phyloP scores from a whole-genome alignment of 1,140 invertebrate species.

The Drosophila orosa region DNA sequence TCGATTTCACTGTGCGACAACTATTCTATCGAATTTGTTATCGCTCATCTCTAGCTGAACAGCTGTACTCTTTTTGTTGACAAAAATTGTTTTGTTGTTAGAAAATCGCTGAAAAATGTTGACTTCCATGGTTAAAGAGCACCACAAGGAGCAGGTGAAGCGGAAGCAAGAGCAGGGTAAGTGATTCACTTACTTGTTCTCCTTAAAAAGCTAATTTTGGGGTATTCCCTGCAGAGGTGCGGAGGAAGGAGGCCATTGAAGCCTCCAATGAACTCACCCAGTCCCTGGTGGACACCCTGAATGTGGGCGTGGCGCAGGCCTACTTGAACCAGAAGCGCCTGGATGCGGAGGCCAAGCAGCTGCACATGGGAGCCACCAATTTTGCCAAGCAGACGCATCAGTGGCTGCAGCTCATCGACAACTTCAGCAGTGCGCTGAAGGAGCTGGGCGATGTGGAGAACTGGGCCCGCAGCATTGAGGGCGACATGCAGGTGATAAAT shows the following conservation, averaged over 20 bases:
- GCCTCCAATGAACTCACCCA: constrained; percentile 96
- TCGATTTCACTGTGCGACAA: not conserved
- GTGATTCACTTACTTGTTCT: not conserved
- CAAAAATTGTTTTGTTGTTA: constrained; percentile 9
- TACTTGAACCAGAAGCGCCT: constrained; percentile 99
- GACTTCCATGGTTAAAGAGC: constrained; percentile 94
- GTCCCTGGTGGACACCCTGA: constrained; percentile 97
- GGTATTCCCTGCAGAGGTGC: constrained; percentile 45
- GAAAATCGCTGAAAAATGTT: constrained; percentile 88
- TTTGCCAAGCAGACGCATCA: constrained; percentile 98
- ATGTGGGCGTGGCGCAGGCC: constrained; percentile 98
- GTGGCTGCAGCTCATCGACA: constrained; percentile 97
- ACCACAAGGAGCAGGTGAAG: constrained; percentile 90
- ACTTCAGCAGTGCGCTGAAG: constrained; percentile 97
- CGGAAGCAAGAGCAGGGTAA: constrained; percentile 94
- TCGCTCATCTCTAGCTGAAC: constrained; percentile 30
- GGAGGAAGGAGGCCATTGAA: constrained; percentile 96
- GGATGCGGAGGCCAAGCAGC: constrained; percentile 97
- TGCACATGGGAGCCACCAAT: constrained; percentile 96
- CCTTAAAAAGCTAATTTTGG: not conserved
- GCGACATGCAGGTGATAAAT: constrained; percentile 96
- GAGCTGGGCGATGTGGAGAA: constrained; percentile 99
- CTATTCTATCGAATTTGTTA: not conserved
- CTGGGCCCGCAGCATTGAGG: constrained; percentile 98
- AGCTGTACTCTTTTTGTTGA: constrained; percentile 32